Base-by-base conservation (phyloP, 2,888 invertebrate species). In the Hipparchia sbordonii region DNA sequence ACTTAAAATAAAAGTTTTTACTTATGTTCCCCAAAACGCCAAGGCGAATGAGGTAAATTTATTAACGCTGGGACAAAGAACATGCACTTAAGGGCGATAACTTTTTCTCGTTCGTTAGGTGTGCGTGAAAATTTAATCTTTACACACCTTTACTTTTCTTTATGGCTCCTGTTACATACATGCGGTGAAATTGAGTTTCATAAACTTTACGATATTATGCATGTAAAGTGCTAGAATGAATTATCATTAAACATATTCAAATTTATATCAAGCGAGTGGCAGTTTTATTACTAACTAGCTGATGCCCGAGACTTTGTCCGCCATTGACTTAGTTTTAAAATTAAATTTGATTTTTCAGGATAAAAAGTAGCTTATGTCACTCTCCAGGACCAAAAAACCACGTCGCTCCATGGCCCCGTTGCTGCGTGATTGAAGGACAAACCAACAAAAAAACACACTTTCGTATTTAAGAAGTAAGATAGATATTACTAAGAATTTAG, bases 91-190 rank as follows among this genome's bases (percentile, higher is more conserved):
- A 48, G 71, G 57, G 65, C 48, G 48, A 71, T 71, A 65, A 59
- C 66, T 71, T 66, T 65, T 71, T 71, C 68, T 68, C 57, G 10
- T 23, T 23, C 46, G 45, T 56, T 57, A 62, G 62, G 48, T 52
- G 5, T 51, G 60, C 68, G 68, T 68, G 68, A 68, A 60, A 68
- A 68, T 68, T 68, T 68, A 68, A 68, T 68, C 68, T 68, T 59
- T 60, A 59, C 68, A 67, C 56, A 67, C 23, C 65, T 65, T 4
- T 39, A 39, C 39, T 39, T 39, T 39, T 39, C 39, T 39, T 65
- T 52, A 65, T n/a, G 65, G 52, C 23, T 33, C 23, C 33, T 52
- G 33, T 33, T 39, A 6, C 33, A 6, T 51, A 52, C 52, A 33
- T 52, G 65, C 33, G 65, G 51, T 52, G 65, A 39, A 65, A 52